Conservation (phyloP, 2,113 vertebrate genomes). For the Sorex fumeus region DNA sequence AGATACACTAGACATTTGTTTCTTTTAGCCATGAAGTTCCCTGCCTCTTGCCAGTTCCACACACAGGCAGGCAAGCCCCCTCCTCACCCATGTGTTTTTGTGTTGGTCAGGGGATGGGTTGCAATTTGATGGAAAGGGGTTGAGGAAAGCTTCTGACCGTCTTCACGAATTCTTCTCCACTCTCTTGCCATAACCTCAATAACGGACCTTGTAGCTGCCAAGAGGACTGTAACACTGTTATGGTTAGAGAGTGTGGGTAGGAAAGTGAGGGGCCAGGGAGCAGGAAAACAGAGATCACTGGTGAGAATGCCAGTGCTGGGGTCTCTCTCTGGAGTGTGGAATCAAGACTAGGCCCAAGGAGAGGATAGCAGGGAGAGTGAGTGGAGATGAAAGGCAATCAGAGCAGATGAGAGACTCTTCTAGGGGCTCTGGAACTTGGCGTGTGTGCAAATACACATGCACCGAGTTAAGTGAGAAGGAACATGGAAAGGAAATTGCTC, state of each 20-base stretch:
- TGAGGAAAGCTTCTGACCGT: conserved; percentile 36
- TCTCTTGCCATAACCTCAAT: not conserved
- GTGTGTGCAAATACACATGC: not conserved
- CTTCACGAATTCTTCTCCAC: not conserved
- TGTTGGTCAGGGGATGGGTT: not conserved
- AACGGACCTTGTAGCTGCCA: conserved; percentile 4
- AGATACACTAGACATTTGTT: not conserved
- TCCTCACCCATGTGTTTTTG: conserved; percentile 6
- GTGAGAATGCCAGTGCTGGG: not conserved
- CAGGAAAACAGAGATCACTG: not conserved
- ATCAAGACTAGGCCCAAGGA: conserved; percentile 57
- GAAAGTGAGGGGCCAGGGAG: not conserved
- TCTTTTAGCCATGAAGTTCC: not conserved
- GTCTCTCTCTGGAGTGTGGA: not conserved
- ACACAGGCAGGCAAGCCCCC: not conserved
- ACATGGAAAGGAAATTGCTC: not conserved
- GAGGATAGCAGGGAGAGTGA: not conserved
- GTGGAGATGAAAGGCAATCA: conserved; percentile 44
- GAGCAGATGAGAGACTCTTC: not conserved
- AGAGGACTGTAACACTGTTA: not conserved
- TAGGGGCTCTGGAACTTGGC: not conserved
- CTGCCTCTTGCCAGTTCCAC: not conserved
- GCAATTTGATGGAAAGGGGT: not conserved
- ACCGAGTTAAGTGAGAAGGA: conserved; percentile 15
- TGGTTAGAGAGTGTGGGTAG: not conserved